Base-by-base conservation (phyloP, 2,113 vertebrate genomes). In the Cyprinodon brontotheroides region DNA sequence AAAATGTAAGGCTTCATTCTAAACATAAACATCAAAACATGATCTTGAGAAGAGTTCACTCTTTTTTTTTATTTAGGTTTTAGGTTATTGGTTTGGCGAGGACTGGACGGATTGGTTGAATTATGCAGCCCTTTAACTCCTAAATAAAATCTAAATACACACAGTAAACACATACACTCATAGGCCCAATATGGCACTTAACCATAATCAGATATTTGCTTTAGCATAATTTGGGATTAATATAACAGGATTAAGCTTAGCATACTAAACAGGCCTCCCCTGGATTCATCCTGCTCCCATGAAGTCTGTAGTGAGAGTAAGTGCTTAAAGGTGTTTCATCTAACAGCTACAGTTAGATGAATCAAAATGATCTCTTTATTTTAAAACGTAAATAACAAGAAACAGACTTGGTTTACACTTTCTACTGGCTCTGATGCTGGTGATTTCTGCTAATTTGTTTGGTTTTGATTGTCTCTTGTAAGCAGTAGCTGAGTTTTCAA, bases 141-240 rank as follows among this genome's bases (percentile, higher is more conserved):
- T 37, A 11, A 39, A 0, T 64, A 14, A 29, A 29, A 29, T 59
- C 10, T 68, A 29, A 12, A 40, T 3, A 39, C 40, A 22, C 40
- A 60, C 45, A 37, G 0, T 4, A 7, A 5, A 9, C 11, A 29
- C 13, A 17, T 0, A 7, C 29, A 13, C 3, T 11, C 65, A 41
- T 3, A 60, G 10, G 10, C 40, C 9, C 45, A 59, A 29, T 9
- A 37, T 29, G 3, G 20, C 50, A 59, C n/a, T 36, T 38, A 65
- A 60, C 65, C 61, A 72, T 80, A 86, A 86, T 81, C n/a, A 80
- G 59, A 84, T 89, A 85, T 77, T 71, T 68, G 73, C n/a, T 89
- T 91, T 90, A 85, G 57, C 84, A 90, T 90, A 89, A 91, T 88
- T 89, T 77, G 68, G 80, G 75, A 81, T 89, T 71, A 87, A 65